Conservation (phyloP, 2,888 invertebrate species). For the Idaea straminata region DNA sequence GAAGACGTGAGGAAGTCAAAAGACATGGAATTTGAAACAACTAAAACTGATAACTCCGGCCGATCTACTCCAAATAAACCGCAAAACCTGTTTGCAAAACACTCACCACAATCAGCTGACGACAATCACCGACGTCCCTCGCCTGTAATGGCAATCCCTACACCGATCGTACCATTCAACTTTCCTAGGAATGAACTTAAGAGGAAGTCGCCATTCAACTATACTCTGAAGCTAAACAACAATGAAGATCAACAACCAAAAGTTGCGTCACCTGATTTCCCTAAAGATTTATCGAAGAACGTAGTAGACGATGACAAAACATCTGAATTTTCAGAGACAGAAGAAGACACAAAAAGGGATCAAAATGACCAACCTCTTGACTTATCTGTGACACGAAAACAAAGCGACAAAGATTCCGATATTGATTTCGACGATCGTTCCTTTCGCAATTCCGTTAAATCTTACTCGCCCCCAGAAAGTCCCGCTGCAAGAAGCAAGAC, state of each 20-base stretch:
- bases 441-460: conserved; percentile 66
- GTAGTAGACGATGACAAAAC: conserved; percentile 51
- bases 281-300: conserved; percentile 65
- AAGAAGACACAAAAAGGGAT: conserved; percentile 61
- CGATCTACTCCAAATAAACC: conserved; percentile 80
- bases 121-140: conserved; percentile 84
- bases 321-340: conserved; percentile 57
- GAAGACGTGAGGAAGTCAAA: conserved; percentile 65
- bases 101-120: conserved; percentile 84
- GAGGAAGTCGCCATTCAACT: conserved; percentile 61
- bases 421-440: conserved; percentile 64
- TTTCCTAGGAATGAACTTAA: conserved; percentile 60
- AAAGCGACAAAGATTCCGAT: conserved; percentile 67
- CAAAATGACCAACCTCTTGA: conserved; percentile 86
- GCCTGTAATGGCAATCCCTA: conserved; percentile 80
- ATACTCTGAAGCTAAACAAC: conserved; percentile 57
- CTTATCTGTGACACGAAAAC: conserved; percentile 82
- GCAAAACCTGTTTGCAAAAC: conserved; percentile 70
- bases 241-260: conserved; percentile 51
- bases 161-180: conserved; percentile 56
- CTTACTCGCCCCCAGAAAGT: conserved; percentile 71
- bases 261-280: conserved; percentile 49
- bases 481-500: conserved; percentile 64
- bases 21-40: conserved; percentile 55
- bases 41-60: conserved; percentile 59